Percentiles rank a stretch among this genome's conserved stretches.
These are phyloP conservation scores for Caenorhabditis inopinata DNA, from an alignment of 1,140 invertebrate genomes.

Conservation along the genomic window DNA sequence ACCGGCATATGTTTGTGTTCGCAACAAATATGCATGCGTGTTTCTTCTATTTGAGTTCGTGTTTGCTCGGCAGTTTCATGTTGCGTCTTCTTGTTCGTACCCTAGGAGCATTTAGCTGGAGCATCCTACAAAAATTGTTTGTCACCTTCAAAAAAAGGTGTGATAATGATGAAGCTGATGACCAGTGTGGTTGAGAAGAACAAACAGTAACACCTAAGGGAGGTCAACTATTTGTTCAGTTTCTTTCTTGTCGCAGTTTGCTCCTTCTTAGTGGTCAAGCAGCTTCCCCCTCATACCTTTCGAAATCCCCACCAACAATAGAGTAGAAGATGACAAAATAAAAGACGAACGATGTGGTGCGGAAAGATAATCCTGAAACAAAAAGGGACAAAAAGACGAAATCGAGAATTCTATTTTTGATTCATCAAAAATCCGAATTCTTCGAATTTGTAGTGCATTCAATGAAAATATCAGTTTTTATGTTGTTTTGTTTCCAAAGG, in stretches of 20 bases:
- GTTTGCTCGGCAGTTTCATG: constrained; percentile 17
- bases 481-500: too few species aligned
- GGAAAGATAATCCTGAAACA: constrained; percentile 15
- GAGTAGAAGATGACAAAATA: neutral
- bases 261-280: constrained; percentile 23
- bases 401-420: neutral
- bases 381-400: neutral
- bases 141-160: neutral
- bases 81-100: constrained; percentile 24
- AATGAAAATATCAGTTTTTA: too few species aligned
- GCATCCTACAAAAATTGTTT: neutral
- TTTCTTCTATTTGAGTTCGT: constrained; percentile 22
- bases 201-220: constrained; percentile 23
- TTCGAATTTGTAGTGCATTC: too few species aligned
- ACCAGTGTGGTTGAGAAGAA: constrained; percentile 20
- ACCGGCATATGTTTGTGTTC: constrained; percentile 13
- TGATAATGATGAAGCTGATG: constrained; percentile 27
- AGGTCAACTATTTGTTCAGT: constrained; percentile 12
- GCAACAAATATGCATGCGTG: constrained; percentile 32
- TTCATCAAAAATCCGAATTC: neutral
- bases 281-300: constrained; percentile 25
- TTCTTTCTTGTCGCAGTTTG: constrained; percentile 32
- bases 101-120: neutral
- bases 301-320: neutral
- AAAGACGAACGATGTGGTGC: too few species aligned